Conservation (phyloP, 2,113 vertebrate genomes). For the Nesospiza acunhae region DNA sequence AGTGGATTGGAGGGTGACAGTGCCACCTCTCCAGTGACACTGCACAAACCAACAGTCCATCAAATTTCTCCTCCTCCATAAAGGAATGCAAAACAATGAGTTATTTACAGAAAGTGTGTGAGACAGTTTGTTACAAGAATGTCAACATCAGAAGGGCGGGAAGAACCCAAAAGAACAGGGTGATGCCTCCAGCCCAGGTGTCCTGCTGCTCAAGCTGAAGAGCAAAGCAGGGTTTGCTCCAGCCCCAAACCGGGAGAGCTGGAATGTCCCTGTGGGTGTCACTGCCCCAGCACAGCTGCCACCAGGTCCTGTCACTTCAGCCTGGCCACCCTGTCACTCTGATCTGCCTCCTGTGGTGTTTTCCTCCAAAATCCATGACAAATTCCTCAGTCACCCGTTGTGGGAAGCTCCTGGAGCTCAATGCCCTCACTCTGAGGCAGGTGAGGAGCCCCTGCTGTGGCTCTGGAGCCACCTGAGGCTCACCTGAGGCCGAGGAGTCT, state of each 20-base stretch:
- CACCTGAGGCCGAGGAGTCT: too few relatives aligned
- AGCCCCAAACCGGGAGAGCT: background rate
- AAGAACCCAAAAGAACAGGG: too few relatives aligned
- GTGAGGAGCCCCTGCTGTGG: too few relatives aligned
- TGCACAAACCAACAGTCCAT: too few relatives aligned
- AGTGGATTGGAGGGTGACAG: too few relatives aligned
- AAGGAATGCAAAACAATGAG: too few relatives aligned
- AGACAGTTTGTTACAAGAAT: too few relatives aligned
- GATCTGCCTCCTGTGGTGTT: accelerated
- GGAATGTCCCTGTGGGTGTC: background rate
- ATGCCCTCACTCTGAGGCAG: background rate
- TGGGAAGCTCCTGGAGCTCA: background rate
- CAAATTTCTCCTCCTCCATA: too few relatives aligned
- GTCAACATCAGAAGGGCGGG: too few relatives aligned
- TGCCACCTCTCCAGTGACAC: too few relatives aligned
- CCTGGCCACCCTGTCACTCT: background rate
- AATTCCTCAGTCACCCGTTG: background rate
- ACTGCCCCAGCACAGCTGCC: background rate
- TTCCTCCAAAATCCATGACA: accelerated
- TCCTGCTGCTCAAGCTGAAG: background rate
- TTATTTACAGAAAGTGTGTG: too few relatives aligned
- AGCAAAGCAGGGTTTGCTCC: background rate
- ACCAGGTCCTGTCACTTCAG: background rate
- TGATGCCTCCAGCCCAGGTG: accelerated
- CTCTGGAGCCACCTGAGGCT: too few relatives aligned